phyloP scores from a whole-genome alignment of 2,113 vertebrate species.

The Apteryx mantelli region DNA sequence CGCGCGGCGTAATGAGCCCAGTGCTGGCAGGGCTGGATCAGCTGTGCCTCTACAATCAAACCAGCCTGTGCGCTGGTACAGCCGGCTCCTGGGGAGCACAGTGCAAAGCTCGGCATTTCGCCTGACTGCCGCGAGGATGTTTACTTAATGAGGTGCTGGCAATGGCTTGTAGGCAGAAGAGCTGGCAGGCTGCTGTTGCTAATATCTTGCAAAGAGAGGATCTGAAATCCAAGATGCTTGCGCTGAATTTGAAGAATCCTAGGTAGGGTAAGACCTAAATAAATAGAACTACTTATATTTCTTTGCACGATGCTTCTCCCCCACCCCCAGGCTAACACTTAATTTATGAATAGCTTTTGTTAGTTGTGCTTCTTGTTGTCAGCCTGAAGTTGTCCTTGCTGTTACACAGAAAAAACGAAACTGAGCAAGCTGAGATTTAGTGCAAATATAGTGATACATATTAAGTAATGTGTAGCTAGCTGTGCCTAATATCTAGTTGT shows the following conservation, averaged over 20 bases:
- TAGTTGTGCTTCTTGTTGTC: neutral
- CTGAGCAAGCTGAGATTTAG: neutral
- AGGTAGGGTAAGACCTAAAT: slow-evolving; percentile 24
- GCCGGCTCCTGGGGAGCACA: neutral
- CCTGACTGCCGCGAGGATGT: slow-evolving; percentile 22
- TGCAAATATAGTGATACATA: neutral
- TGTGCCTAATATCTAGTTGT: neutral
- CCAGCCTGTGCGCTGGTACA: neutral
- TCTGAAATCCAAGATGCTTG: slow-evolving; percentile 19
- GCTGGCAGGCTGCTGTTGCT: neutral
- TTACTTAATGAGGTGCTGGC: neutral
- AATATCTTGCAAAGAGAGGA: neutral
- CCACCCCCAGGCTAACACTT: neutral
- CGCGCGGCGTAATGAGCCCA: neutral
- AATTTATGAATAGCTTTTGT: neutral
- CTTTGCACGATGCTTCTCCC: neutral
- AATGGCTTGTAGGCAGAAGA: neutral
- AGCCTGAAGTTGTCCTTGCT: neutral
- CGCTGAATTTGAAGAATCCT: neutral
- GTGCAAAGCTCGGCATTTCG: neutral
- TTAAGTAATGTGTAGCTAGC: neutral
- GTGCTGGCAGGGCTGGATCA: neutral
- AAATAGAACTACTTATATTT: accelerated
- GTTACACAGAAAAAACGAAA: neutral
- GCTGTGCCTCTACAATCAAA: neutral